Conservation (phyloP, 2,113 vertebrate genomes). For the Hippocampus comes region DNA sequence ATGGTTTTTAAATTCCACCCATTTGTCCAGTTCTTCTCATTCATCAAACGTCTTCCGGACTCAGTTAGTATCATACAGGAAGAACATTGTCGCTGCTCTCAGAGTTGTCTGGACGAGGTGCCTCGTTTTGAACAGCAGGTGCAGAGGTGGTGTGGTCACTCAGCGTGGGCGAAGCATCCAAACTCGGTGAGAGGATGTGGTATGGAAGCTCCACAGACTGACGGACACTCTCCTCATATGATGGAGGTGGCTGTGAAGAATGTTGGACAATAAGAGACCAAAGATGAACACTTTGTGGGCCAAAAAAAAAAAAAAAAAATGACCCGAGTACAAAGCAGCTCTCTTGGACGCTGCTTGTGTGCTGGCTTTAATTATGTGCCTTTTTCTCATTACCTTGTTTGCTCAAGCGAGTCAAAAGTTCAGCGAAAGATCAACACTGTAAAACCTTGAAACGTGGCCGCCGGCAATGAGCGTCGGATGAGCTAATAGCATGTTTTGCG, state of each 20-base stretch:
- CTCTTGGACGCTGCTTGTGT: slow-evolving; percentile 59
- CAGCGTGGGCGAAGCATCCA: slow-evolving; percentile 20
- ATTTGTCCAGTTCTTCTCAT: background rate
- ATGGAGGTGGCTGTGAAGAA: slow-evolving; percentile 64
- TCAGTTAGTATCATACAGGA: slow-evolving; percentile 35
- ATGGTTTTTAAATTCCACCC: background rate
- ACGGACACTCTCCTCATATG: slow-evolving; percentile 71
- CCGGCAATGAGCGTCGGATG: slow-evolving; percentile 29
- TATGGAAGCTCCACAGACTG: slow-evolving; percentile 61
- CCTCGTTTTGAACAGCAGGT: slow-evolving; percentile 13
- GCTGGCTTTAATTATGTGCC: slow-evolving; percentile 59
- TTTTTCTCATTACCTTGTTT: slow-evolving; percentile 71
- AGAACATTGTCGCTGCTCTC: slow-evolving; percentile 13
- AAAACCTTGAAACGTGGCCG: slow-evolving; percentile 37
- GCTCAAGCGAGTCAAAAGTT: slow-evolving; percentile 59
- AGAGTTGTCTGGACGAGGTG: slow-evolving; percentile 8
- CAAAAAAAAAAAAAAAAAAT: slow-evolving; percentile 3
- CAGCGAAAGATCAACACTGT: slow-evolving; percentile 60
- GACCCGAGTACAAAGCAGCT: slow-evolving; percentile 55
- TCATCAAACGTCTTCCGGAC: background rate
- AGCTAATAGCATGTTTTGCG: slow-evolving; percentile 39
- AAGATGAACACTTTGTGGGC: slow-evolving; percentile 8
- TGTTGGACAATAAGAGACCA: background rate
- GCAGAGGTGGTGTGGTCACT: slow-evolving; percentile 15
- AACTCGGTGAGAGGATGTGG: slow-evolving; percentile 32